Conservation (phyloP, 1,140 invertebrate genomes). For the Lithobius niger region DNA sequence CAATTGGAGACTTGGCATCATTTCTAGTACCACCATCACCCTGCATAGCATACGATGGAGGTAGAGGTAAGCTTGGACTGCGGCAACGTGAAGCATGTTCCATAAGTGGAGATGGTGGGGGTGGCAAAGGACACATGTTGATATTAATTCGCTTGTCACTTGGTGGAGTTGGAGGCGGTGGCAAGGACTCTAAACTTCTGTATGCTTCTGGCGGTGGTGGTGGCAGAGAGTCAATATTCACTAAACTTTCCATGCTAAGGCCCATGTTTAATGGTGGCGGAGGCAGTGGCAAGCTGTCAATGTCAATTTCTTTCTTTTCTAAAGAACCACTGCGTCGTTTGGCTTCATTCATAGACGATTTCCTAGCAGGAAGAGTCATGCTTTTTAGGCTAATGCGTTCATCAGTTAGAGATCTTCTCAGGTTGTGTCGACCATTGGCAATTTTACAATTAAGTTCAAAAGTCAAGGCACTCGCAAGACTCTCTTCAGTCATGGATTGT, state of each 20-base stretch:
- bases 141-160: constrained; percentile 19
- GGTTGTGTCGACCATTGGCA: constrained; percentile 20
- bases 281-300: constrained; percentile 25
- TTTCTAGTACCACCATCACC: not conserved
- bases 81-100: constrained; percentile 21
- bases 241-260: constrained; percentile 14
- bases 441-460: constrained; percentile 46
- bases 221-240: constrained; percentile 30
- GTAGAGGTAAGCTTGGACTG: constrained; percentile 15
- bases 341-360: not conserved
- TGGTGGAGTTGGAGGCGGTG: constrained; percentile 27
- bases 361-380: constrained; percentile 2
- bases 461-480: constrained; percentile 10
- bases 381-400: constrained; percentile 19
- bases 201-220: constrained; percentile 38
- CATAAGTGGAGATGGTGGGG: constrained; percentile 24
- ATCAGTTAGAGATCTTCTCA: constrained; percentile 27
- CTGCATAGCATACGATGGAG: constrained; percentile 20
- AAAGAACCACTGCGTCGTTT: not conserved
- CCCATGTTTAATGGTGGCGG: constrained; percentile 25
- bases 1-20: constrained; percentile 2
- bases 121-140: constrained; percentile 23
- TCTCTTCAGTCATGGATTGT: constrained; percentile 14
- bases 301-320: constrained; percentile 13
- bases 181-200: constrained; percentile 26